phyloP scores from a whole-genome alignment of 2,113 vertebrate genomes.

The Xiphophorus hellerii region DNA sequence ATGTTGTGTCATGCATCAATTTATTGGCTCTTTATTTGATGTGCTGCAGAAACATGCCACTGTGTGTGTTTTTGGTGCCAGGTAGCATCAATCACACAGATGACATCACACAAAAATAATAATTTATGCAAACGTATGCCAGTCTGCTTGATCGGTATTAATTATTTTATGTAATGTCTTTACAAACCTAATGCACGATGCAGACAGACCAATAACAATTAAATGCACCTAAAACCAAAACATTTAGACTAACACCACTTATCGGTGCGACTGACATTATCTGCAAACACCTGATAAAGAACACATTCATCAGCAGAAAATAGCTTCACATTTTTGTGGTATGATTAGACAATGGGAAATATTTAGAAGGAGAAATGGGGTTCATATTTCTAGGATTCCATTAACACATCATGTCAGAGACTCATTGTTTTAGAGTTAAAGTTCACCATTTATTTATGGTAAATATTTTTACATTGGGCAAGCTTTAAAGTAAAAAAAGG shows the following conservation, averaged over 20 bases:
- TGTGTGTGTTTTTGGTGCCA: not conserved
- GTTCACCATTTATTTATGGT: too few species aligned
- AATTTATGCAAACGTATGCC: not conserved
- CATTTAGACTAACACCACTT: not conserved
- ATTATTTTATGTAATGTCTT: not conserved
- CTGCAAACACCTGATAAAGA: not conserved
- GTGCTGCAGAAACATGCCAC: not conserved
- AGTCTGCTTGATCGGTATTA: not conserved
- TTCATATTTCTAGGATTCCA: too few species aligned
- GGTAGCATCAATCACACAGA: not conserved
- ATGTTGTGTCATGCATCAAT: not conserved
- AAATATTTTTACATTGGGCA: too few species aligned
- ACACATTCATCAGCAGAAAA: too few species aligned
- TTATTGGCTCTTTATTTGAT: not conserved
- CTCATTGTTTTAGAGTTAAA: too few species aligned
- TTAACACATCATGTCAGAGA: too few species aligned
- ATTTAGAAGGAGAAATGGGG: too few species aligned
- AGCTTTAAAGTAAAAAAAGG: too few species aligned
- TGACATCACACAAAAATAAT: not conserved
- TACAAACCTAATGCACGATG: not conserved
- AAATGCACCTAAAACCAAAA: not conserved
- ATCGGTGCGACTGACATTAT: not conserved
- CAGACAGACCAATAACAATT: not conserved
- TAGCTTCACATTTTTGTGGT: too few species aligned
- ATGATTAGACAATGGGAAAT: too few species aligned